Evolutionary conservation across 2,797 vertebrate species (phyloP).

Genomic region (Enteromius thamalakanensis): DNA sequence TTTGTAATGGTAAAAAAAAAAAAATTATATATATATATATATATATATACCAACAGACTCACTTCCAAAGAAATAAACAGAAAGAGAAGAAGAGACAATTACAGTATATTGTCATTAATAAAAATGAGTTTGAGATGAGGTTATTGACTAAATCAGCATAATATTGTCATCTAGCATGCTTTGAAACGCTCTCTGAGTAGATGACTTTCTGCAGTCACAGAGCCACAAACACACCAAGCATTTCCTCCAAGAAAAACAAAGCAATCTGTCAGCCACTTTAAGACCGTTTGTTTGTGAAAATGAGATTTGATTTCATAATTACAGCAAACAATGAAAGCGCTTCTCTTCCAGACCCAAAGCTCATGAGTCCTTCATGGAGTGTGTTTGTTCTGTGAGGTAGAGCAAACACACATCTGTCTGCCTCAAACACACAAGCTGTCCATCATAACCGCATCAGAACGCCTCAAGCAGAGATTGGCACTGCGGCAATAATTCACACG

Average conservation of each 20-base stretch:
- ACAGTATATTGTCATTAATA: neutral
- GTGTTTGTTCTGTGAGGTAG: constrained; percentile 2
- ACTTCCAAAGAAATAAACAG: neutral
- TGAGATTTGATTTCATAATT: constrained; percentile 5
- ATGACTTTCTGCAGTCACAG: too few species aligned
- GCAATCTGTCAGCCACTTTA: neutral
- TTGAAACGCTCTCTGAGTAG: too few species aligned
- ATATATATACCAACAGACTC: neutral
- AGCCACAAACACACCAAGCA: neutral
- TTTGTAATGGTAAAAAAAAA: too few species aligned
- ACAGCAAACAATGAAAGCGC: neutral
- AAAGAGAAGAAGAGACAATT: neutral
- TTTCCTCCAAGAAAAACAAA: neutral
- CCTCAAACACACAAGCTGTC: constrained; percentile 5
- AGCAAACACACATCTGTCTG: neutral
- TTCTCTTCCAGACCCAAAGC: neutral
- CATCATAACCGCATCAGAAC: neutral
- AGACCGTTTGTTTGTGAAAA: neutral
- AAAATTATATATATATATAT: too few species aligned
- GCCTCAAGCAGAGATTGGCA: neutral
- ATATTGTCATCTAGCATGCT: too few species aligned
- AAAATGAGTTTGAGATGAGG: neutral
- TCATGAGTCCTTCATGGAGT: neutral
- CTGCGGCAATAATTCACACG: neutral
- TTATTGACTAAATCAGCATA: neutral